Conservation (phyloP, 53 echinoderm and acorn worm genomes). For the Patiria pectinifera region DNA sequence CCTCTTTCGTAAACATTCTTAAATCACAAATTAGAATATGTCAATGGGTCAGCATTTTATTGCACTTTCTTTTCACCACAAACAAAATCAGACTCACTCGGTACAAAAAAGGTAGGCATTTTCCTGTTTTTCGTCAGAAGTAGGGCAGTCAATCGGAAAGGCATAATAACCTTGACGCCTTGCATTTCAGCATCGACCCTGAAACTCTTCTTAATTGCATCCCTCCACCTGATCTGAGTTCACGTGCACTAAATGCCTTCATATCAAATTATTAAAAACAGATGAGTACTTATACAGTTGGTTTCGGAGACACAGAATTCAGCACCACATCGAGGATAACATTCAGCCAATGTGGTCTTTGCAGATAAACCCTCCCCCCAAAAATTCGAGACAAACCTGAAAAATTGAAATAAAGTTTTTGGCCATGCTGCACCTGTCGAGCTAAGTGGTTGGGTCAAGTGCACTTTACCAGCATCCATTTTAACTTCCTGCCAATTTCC, state of each 20-base stretch:
- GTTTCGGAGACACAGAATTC: too few relatives aligned
- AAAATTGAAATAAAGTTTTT: too few relatives aligned
- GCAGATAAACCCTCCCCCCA: too few relatives aligned
- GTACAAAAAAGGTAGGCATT: background rate
- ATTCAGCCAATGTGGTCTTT: too few relatives aligned
- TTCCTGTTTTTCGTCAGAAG: constrained; percentile 2
- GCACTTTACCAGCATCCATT: too few relatives aligned
- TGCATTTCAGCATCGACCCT: background rate
- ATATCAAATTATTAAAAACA: background rate
- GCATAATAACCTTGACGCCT: background rate
- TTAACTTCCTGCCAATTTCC: too few relatives aligned
- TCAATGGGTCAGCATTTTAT: background rate
- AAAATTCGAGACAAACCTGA: too few relatives aligned
- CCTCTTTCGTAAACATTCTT: background rate
- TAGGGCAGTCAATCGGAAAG: background rate
- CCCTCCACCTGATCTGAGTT: background rate
- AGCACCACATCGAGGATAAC: too few relatives aligned
- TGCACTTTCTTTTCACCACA: background rate
- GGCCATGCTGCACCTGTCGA: too few relatives aligned
- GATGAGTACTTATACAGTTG: background rate
- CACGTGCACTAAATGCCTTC: background rate
- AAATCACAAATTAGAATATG: background rate
- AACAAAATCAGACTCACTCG: background rate
- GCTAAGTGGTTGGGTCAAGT: too few relatives aligned
- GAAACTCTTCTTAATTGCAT: background rate